phyloP scores from a whole-genome alignment of 2,113 vertebrate species.

The Toxotes chatareus region DNA sequence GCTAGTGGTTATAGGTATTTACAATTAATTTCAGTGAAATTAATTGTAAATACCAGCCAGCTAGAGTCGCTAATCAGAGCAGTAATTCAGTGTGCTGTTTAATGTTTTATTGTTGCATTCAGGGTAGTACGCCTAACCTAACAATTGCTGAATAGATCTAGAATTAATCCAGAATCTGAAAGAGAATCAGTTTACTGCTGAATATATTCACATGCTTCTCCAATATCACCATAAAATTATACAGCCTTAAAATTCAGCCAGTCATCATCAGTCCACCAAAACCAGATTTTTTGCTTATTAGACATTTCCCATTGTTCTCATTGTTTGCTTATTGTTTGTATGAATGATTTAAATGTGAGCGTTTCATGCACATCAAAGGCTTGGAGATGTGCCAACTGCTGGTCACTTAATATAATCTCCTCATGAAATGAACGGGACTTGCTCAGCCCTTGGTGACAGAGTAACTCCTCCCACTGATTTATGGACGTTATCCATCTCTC shows the following conservation, averaged over 20 bases:
- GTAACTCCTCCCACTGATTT: constrained; percentile 14
- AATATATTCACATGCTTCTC: not conserved
- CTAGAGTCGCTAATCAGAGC: not conserved
- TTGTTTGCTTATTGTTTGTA: not conserved
- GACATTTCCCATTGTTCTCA: too few species aligned
- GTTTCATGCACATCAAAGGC: not conserved
- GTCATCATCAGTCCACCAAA: not conserved
- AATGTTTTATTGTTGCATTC: not conserved
- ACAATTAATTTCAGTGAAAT: too few species aligned
- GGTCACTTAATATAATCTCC: not conserved
- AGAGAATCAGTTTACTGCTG: not conserved
- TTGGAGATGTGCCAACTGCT: not conserved
- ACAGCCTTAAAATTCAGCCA: not conserved
- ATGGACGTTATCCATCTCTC: constrained; percentile 7
- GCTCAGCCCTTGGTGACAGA: not conserved
- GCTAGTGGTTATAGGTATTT: not conserved
- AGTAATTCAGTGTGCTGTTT: not conserved
- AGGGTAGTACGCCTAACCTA: not conserved
- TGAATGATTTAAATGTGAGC: not conserved
- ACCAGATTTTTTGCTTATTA: not conserved
- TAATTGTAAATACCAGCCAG: too few species aligned
- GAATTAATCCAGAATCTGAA: not conserved
- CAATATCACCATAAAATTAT: not conserved
- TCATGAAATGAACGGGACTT: not conserved
- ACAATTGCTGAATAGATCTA: not conserved